Evolutionary conservation across 2,113 vertebrate species (phyloP).

Genomic region (Lepidothrix coronata): DNA sequence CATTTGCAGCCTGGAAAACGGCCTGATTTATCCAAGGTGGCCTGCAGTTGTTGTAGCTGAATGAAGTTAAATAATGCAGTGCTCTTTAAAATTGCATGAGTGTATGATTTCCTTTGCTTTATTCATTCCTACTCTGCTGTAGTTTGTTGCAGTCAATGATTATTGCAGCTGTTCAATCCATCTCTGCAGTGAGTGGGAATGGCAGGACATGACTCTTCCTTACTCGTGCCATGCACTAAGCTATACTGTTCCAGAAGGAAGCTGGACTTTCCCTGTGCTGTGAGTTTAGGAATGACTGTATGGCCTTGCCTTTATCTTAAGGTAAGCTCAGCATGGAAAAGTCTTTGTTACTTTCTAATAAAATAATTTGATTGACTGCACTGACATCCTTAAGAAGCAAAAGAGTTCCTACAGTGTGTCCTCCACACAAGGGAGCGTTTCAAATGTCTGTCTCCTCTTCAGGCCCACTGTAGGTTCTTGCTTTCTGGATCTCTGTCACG

Average conservation of each 20-base stretch:
- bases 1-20: slow-evolving; percentile 5
- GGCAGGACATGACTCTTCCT: not conserved
- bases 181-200: not conserved
- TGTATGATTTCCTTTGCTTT: not conserved
- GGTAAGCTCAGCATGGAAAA: not conserved
- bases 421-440: not conserved
- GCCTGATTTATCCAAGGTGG: not conserved
- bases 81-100: slow-evolving; percentile 40
- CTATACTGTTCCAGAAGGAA: not conserved
- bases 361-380: not conserved
- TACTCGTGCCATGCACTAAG: fast-evolving
- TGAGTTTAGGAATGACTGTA: not conserved
- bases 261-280: not conserved
- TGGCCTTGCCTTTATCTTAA: not conserved
- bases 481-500: not conserved
- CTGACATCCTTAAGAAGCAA: not conserved
- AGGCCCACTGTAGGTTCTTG: not conserved
- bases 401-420: not conserved
- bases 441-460: not conserved
- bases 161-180: not conserved
- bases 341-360: not conserved
- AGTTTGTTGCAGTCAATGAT: slow-evolving; percentile 9
- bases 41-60: not conserved
- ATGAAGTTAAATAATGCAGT: slow-evolving; percentile 36
- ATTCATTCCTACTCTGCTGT: not conserved